A percentile compares a stretch with the other conserved stretches of the same genome.
phyloP scores from a whole-genome alignment of 2,888 invertebrate species.

The Xanthorhoe designata region DNA sequence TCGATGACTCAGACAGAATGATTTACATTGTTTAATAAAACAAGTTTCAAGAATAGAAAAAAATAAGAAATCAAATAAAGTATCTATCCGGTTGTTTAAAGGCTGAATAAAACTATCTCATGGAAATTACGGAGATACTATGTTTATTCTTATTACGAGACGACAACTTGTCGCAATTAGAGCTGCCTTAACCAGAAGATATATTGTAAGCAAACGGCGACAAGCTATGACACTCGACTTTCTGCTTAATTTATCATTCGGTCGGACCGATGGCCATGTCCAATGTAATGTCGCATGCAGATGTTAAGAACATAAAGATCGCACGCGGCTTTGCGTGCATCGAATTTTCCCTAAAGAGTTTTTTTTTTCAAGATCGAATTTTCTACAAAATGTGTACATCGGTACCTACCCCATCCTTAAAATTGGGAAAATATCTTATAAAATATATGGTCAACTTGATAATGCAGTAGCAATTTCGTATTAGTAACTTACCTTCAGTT shows the following conservation, averaged over 20 bases:
- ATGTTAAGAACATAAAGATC: not conserved
- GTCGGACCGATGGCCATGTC: constrained; percentile 12
- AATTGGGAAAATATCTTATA: not conserved
- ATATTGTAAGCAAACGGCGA: constrained; percentile 51
- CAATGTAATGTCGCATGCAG: constrained; percentile 1
- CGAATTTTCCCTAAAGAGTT: not conserved
- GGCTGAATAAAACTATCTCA: constrained; percentile 23
- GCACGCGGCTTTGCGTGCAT: not conserved
- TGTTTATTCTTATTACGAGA: constrained; percentile 32
- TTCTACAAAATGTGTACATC: no score
- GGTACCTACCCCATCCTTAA: no score
- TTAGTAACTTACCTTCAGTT: not conserved
- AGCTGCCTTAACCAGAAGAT: constrained; percentile 53
- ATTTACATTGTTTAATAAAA: not conserved
- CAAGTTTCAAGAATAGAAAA: not conserved
- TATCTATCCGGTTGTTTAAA: not conserved
- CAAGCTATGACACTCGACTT: constrained; percentile 52
- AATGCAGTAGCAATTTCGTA: not conserved
- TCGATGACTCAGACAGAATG: constrained; percentile 17
- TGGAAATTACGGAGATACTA: constrained; percentile 31
- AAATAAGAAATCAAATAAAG: not conserved
- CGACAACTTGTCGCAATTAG: constrained; percentile 63
- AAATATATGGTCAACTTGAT: not conserved
- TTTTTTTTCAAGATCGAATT: no score
- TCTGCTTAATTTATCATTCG: constrained; percentile 54